phyloP scores from a whole-genome alignment of 2,888 invertebrate genomes.

The Catocala nupta region DNA sequence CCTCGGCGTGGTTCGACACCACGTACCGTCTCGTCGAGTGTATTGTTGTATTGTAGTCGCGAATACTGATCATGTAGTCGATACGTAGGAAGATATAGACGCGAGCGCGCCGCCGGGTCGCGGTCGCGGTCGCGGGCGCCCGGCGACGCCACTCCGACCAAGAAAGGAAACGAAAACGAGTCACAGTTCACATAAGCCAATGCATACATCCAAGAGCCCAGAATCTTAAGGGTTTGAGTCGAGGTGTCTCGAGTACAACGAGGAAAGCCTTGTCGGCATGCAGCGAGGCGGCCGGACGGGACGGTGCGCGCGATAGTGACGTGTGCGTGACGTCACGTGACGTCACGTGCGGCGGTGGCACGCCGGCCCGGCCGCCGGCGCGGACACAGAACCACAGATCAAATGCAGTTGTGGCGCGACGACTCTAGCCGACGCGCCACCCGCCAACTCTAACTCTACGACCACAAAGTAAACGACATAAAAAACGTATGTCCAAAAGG shows the following conservation, averaged over 20 bases:
- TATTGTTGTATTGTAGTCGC: slow-evolving; percentile 52
- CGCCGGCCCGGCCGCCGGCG: slow-evolving; percentile 70
- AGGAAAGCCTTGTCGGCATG: slow-evolving; percentile 86
- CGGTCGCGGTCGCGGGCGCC: slow-evolving; percentile 64
- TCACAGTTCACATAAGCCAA: slow-evolving; percentile 88
- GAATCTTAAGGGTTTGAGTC: slow-evolving; percentile 87
- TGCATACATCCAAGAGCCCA: slow-evolving; percentile 88
- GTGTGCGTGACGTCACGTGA: slow-evolving; percentile 42
- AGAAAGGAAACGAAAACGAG: slow-evolving; percentile 88
- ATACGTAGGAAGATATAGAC: slow-evolving; percentile 80
- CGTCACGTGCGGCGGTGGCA: slow-evolving; percentile 29
- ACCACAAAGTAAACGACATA: slow-evolving; percentile 84
- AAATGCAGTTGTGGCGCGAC: slow-evolving; percentile 85
- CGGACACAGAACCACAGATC: slow-evolving; percentile 87
- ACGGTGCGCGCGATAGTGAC: slow-evolving; percentile 58
- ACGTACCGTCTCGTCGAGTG: slow-evolving; percentile 56
- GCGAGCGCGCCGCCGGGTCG: slow-evolving; percentile 77
- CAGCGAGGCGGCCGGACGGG: slow-evolving; percentile 81
- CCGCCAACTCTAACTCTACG: slow-evolving; percentile 84
- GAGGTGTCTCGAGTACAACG: slow-evolving; percentile 84
- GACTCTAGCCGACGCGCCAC: slow-evolving; percentile 76
- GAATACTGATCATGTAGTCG: slow-evolving; percentile 53
- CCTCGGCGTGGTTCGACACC: slow-evolving; percentile 58
- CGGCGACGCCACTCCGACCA: slow-evolving; percentile 79
- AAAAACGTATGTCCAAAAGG: slow-evolving; percentile 68